A percentile compares a stretch with the other conserved stretches of the same genome.
phyloP scores from a whole-genome alignment of 2,113 vertebrate species.

The Platysternon megacephalum region DNA sequence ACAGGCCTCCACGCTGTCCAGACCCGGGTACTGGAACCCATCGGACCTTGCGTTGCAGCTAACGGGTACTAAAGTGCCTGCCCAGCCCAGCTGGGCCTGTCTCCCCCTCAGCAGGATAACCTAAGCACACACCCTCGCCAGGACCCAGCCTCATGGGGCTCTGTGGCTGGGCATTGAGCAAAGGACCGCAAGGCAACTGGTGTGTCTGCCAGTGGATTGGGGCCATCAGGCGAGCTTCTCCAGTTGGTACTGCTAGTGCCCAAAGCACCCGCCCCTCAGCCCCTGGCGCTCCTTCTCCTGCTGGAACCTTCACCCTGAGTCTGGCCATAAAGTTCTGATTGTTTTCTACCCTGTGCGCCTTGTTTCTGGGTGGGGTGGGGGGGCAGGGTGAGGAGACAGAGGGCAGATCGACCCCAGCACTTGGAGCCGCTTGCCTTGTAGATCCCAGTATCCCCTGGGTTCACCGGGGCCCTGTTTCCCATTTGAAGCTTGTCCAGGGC shows the following conservation, averaged over 20 bases:
- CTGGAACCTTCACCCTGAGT: background rate
- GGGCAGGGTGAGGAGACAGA: background rate
- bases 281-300: background rate
- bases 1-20: background rate
- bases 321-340: constrained; percentile 71
- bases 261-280: constrained; percentile 22
- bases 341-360: constrained; percentile 68
- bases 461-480: background rate
- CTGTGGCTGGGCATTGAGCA: background rate
- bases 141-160: constrained; percentile 26
- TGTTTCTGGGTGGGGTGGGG: background rate
- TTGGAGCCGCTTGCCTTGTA: background rate
- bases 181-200: background rate
- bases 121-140: background rate
- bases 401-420: background rate
- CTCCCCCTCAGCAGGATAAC: background rate
- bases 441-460: too few species aligned
- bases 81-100: background rate
- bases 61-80: background rate
- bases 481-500: background rate
- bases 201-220: background rate
- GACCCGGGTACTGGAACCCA: background rate
- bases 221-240: background rate
- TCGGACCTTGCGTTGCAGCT: constrained; percentile 31
- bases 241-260: background rate